Conservation (phyloP, 2,797 vertebrate species). For the Peromyscus eremicus region DNA sequence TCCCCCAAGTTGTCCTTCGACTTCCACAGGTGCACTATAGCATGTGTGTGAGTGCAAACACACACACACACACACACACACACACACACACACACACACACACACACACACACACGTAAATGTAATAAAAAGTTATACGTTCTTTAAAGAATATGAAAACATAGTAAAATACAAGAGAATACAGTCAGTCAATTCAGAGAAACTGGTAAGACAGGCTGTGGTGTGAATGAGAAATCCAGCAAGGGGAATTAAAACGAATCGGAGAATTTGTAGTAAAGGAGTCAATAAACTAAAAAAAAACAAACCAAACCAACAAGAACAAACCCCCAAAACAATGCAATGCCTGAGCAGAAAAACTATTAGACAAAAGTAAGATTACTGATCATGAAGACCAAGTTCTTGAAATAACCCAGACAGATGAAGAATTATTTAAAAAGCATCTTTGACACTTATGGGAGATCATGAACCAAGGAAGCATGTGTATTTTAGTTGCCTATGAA, state of each 20-base stretch:
- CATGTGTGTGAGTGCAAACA: not conserved
- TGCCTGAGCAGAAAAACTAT: not conserved
- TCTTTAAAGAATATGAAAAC: not conserved
- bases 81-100: too few species aligned
- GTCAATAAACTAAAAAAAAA: not conserved
- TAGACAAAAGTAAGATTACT: not conserved
- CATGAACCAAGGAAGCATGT: not conserved
- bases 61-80: not conserved
- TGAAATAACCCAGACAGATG: not conserved
- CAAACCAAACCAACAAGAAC: too few species aligned
- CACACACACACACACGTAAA: not conserved
- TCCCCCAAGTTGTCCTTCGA: not conserved
- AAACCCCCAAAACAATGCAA: not conserved
- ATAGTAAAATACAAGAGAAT: not conserved
- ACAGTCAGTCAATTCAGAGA: not conserved
- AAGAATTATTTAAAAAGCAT: not conserved
- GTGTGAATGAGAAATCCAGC: not conserved
- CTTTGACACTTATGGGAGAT: not conserved
- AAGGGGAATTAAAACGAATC: not conserved
- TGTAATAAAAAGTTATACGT: not conserved
- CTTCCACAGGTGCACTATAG: not conserved
- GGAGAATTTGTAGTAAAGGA: not conserved
- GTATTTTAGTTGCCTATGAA: not conserved
- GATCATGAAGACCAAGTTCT: not conserved
- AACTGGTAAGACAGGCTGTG: not conserved